Conservation (phyloP, 2,797 vertebrate species). For the Tapirus indicus region DNA sequence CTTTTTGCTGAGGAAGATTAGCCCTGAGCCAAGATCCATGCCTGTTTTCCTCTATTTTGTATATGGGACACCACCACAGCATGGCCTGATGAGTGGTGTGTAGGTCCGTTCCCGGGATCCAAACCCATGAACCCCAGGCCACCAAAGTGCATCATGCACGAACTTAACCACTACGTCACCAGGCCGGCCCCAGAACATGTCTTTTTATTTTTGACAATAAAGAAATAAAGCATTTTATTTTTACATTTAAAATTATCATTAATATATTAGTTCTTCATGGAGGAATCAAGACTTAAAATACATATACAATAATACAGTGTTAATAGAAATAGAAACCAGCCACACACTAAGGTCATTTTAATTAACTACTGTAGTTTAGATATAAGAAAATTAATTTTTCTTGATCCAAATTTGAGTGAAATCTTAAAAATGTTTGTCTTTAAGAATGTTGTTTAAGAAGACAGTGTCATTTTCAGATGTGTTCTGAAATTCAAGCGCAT, state of each 20-base stretch:
- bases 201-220: constrained; percentile 72
- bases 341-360: constrained; percentile 85
- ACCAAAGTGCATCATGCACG: too few species aligned
- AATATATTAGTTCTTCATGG: constrained; percentile 90
- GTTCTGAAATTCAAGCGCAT: constrained; percentile 73
- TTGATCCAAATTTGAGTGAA: constrained; percentile 86
- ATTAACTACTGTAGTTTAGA: constrained; percentile 83
- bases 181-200: not conserved
- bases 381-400: constrained; percentile 93
- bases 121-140: too few species aligned
- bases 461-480: constrained; percentile 80
- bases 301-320: constrained; percentile 90
- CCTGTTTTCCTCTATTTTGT: too few species aligned
- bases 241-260: constrained; percentile 90
- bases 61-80: too few species aligned
- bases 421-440: constrained; percentile 90
- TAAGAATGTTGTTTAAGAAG: constrained; percentile 81
- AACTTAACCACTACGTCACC: too few species aligned
- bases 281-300: constrained; percentile 87
- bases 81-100: too few species aligned
- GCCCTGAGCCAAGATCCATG: too few species aligned
- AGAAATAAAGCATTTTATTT: constrained; percentile 83
- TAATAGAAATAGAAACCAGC: constrained; percentile 84
- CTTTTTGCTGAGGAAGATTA: too few species aligned
- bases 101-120: too few species aligned